Conservation (phyloP, 2,797 vertebrate species). For the Anableps anableps region DNA sequence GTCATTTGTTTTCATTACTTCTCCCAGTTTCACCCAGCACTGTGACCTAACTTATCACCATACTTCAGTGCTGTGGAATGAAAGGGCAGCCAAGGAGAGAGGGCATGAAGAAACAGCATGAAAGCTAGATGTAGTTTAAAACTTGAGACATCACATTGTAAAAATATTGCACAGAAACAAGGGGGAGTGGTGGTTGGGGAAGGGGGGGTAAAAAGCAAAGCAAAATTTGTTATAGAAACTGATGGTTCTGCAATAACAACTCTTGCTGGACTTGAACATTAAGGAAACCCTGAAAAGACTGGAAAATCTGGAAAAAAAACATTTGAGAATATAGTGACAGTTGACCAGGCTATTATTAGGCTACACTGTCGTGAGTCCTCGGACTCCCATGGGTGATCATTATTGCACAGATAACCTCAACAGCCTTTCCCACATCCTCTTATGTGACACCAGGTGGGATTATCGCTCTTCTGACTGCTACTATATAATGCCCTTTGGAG, state of each 20-base stretch:
- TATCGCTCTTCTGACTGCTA: slow-evolving; percentile 62
- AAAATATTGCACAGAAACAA: not conserved
- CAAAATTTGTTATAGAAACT: not conserved
- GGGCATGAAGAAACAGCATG: slow-evolving; percentile 6
- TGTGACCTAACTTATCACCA: slow-evolving; percentile 51
- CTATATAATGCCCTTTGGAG: slow-evolving; percentile 63
- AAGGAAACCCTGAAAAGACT: not conserved
- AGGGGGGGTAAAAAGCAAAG: not conserved
- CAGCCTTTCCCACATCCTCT: slow-evolving; percentile 45
- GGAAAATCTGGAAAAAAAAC: slow-evolving; percentile 3
- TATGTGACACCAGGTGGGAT: slow-evolving; percentile 68
- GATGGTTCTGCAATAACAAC: not conserved
- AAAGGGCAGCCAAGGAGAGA: slow-evolving; percentile 39
- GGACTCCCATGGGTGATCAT: slow-evolving; percentile 56
- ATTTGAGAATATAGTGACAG: slow-evolving; percentile 26
- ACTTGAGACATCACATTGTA: slow-evolving; percentile 1
- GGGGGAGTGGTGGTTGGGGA: too few species aligned
- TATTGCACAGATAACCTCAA: slow-evolving; percentile 67
- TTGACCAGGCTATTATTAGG: slow-evolving; percentile 45
- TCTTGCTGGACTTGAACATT: not conserved
- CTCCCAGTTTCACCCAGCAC: slow-evolving; percentile 44
- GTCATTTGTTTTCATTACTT: slow-evolving; percentile 79
- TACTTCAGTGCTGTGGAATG: slow-evolving; percentile 25
- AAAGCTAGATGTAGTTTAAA: slow-evolving; percentile 12
- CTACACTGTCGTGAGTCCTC: slow-evolving; percentile 30